Evolutionary conservation across 35 echinoderm and acorn worm species (phyloP), one percentile per base, ranked within the genome.

Genomic region (Acanthaster planci): DNA sequence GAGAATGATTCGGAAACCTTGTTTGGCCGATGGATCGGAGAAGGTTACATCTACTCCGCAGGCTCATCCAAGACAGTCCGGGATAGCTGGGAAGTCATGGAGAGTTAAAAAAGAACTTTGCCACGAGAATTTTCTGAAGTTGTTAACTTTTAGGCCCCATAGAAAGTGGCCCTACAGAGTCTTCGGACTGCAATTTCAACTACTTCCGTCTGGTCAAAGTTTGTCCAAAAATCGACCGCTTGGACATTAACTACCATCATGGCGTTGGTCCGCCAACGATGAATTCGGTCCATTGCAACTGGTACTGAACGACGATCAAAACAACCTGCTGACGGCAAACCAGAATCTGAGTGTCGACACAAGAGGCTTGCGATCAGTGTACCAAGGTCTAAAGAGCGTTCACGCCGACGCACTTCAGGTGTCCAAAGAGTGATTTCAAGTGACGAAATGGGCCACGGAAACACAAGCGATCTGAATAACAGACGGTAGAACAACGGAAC

Each of bases 341-440:
- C 2, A 72, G 64, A 7, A 27, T 72, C 30, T 30, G 30, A 72
- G 64, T 72, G 64, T 9, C 0, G 64, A 72, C 30, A 59, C 1
- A 72, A 1, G 18, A 72, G 1, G 14, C 34, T 0, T 18, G 26
- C 22, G 34, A n/a, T 10, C 64, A 26, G 29, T 10, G 34, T 7
- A 26, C 23, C 64, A 29, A 35, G 30, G 64, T 72, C 64, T 72
- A 72, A 67, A 67, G 64, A 31, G 64, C 34, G 29, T 72, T 72
- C 64, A 72, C 64, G 64, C 15, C 34, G 64, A 34, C 23, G 29
- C 64, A 72, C 64, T 72, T 29, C 23, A 72, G 7, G 64, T 26
- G 10, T 7, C 23, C 34, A 34, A 72, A 72, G 64, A 72, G 64
- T 34, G 64, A 35, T 72, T 72, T 72, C 64, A 1, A 26, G 7